A percentile compares a stretch with the other conserved stretches of the same genome.
These are phyloP conservation scores for Melangyna quadrimaculata DNA, from an alignment of 2,888 invertebrate genomes.

Conservation along the genomic window DNA sequence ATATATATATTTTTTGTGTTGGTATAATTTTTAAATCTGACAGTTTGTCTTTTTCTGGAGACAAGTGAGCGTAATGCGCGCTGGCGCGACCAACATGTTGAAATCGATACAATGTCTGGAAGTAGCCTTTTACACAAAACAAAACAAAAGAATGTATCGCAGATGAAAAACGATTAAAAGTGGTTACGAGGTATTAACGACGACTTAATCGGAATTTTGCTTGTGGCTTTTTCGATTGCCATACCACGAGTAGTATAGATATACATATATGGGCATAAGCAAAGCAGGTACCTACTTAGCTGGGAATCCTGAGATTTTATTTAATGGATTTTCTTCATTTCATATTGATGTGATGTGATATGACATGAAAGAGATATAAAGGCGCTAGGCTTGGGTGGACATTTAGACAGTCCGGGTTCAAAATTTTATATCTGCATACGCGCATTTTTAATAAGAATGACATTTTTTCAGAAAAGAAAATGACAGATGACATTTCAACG, in stretches of 20 bases:
- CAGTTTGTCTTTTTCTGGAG: slow-evolving; percentile 65
- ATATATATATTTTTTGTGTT: slow-evolving; percentile 11
- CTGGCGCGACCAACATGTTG: slow-evolving; percentile 67
- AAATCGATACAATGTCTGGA: slow-evolving; percentile 71
- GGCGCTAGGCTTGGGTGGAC: slow-evolving; percentile 58
- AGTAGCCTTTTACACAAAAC: slow-evolving; percentile 62
- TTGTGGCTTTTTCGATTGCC: slow-evolving; percentile 59
- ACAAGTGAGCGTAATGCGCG: slow-evolving; percentile 66
- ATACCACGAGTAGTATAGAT: background rate
- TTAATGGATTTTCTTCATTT: slow-evolving; percentile 52
- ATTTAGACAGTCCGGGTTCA: slow-evolving; percentile 25
- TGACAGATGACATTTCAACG: slow-evolving; percentile 26
- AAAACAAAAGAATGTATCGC: slow-evolving; percentile 50
- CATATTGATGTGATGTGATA: slow-evolving; percentile 62
- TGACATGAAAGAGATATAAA: slow-evolving; percentile 62
- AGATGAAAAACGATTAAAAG: slow-evolving; percentile 70
- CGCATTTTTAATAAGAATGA: background rate
- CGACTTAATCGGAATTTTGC: slow-evolving; percentile 71
- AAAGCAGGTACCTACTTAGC: background rate
- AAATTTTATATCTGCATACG: background rate
- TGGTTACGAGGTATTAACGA: slow-evolving; percentile 71
- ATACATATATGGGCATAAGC: background rate
- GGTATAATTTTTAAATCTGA: slow-evolving; percentile 63
- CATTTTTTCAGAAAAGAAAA: background rate
- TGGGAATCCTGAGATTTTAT: slow-evolving; percentile 32